A percentile compares a stretch with the other conserved stretches of the same genome.
phyloP scores from a whole-genome alignment of 2,797 vertebrate species.

The Pelobates cultripes region DNA sequence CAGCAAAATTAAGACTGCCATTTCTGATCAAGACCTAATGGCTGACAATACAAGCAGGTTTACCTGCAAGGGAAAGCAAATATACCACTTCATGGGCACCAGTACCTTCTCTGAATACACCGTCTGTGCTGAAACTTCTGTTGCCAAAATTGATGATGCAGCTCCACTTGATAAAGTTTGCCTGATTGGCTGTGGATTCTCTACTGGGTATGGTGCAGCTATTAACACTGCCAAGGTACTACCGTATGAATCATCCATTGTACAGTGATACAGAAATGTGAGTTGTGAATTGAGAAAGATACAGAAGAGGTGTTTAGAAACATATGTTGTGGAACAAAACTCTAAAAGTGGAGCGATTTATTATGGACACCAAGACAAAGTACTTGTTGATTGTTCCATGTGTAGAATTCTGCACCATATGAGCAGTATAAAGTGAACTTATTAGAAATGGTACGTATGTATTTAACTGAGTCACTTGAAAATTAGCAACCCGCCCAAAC shows the following conservation, averaged over 20 bases:
- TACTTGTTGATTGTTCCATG: no score
- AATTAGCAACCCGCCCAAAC: no score
- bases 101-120: constrained; percentile 86
- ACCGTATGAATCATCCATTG: not conserved
- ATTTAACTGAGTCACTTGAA: no score
- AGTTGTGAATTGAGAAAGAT: no score
- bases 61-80: constrained; percentile 80
- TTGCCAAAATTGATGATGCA: constrained; percentile 75
- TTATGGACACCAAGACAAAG: no score
- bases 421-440: no score
- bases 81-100: constrained; percentile 83
- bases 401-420: no score
- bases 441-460: no score
- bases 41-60: constrained; percentile 80
- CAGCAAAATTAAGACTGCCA: constrained; percentile 43
- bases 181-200: constrained; percentile 81
- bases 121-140: constrained; percentile 79
- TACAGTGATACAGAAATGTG: no score
- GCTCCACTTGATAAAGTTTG: constrained; percentile 83
- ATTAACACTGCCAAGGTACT: constrained; percentile 79
- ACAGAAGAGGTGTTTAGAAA: no score
- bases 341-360: no score
- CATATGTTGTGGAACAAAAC: no score
- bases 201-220: constrained; percentile 81
- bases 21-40: constrained; percentile 66